Percentiles rank a stretch among this genome's conserved stretches.
Conservation (phyloP, 2,888 invertebrate genomes). For the Ditylenchus weischeri region DNA sequence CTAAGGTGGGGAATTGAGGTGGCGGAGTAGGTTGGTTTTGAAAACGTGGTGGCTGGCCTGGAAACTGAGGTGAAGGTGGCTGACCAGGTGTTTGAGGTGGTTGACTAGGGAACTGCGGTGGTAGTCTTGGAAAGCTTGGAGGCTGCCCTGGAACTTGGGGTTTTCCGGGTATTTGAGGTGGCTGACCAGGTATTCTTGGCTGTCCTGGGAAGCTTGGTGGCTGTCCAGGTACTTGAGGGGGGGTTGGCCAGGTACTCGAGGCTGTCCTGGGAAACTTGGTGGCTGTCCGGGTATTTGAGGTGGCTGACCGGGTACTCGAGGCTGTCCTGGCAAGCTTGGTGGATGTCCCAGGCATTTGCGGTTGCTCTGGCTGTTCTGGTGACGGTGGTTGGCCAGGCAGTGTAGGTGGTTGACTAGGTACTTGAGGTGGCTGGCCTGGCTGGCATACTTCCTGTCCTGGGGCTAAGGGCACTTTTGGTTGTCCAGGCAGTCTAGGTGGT, state of each 20-base stretch:
- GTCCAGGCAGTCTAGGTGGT: conserved; percentile 10
- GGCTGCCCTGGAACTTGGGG: conserved; percentile 9
- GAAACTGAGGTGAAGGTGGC: neutral
- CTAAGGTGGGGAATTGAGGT: conserved; percentile 16
- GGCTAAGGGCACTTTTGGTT: neutral
- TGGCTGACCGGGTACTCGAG: conserved; percentile 11
- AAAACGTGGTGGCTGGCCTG: neutral
- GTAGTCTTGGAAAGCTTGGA: neutral
- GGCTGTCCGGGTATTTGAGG: conserved; percentile 19
- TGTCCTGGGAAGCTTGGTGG: conserved; percentile 10
- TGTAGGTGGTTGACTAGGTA: conserved; percentile 1
- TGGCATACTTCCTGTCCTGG: too few relatives aligned
- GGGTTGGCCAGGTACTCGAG: conserved; percentile 19
- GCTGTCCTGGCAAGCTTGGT: conserved; percentile 9
- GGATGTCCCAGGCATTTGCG: conserved; percentile 12
- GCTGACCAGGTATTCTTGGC: conserved; percentile 17
- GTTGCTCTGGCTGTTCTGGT: neutral
- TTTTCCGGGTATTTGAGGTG: neutral
- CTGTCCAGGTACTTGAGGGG: conserved; percentile 5
- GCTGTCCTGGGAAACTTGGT: neutral
- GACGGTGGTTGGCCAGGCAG: too few relatives aligned
- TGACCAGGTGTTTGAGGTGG: conserved; percentile 18
- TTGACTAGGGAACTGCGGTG: conserved; percentile 12
- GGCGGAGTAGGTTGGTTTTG: conserved; percentile 18
- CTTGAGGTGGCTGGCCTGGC: neutral